Evolutionary conservation across 2,888 invertebrate genomes (phyloP).

Genomic region (Metalampra italica): DNA sequence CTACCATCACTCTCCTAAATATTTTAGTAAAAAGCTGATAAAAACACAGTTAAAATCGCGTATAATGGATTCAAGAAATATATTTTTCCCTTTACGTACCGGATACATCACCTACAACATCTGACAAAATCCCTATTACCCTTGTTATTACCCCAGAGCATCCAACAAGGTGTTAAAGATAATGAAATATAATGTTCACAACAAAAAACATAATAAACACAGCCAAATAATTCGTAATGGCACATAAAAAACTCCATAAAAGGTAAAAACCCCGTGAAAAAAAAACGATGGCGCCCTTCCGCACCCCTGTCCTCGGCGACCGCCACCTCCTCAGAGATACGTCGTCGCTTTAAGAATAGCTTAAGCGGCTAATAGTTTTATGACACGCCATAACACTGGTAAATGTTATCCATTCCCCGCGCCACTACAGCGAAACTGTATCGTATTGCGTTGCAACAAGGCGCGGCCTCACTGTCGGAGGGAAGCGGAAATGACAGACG

Average conservation of each 20-base stretch:
- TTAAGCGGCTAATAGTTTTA: slow-evolving; percentile 77
- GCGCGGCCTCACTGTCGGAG: slow-evolving; percentile 27
- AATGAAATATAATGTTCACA: slow-evolving; percentile 63
- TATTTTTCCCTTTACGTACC: too few species aligned
- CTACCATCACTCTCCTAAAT: too few species aligned
- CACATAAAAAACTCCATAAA: slow-evolving; percentile 54
- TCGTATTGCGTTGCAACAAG: slow-evolving; percentile 38
- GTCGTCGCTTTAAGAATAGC: slow-evolving; percentile 70
- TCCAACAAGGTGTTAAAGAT: slow-evolving; percentile 68
- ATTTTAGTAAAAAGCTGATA: too few species aligned
- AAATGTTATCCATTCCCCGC: slow-evolving; percentile 26
- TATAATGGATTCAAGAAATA: too few species aligned
- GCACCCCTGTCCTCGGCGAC: slow-evolving; percentile 40
- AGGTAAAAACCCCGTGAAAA: slow-evolving; percentile 52
- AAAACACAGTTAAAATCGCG: too few species aligned
- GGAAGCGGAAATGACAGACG: slow-evolving; percentile 62
- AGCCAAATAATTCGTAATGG: slow-evolving; percentile 66
- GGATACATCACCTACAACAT: slow-evolving; percentile 3
- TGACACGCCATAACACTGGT: slow-evolving; percentile 72
- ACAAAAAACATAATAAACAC: slow-evolving; percentile 55
- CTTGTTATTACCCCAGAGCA: slow-evolving; percentile 8
- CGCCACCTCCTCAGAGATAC: slow-evolving; percentile 53
- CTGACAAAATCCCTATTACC: slow-evolving; percentile 12
- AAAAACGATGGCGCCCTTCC: slow-evolving; percentile 59
- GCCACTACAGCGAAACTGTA: slow-evolving; percentile 28